A percentile compares a stretch with the other conserved stretches of the same genome.
These are phyloP conservation scores for Archilochus colubris DNA, from an alignment of 2,113 vertebrate species.

Conservation along the genomic window DNA sequence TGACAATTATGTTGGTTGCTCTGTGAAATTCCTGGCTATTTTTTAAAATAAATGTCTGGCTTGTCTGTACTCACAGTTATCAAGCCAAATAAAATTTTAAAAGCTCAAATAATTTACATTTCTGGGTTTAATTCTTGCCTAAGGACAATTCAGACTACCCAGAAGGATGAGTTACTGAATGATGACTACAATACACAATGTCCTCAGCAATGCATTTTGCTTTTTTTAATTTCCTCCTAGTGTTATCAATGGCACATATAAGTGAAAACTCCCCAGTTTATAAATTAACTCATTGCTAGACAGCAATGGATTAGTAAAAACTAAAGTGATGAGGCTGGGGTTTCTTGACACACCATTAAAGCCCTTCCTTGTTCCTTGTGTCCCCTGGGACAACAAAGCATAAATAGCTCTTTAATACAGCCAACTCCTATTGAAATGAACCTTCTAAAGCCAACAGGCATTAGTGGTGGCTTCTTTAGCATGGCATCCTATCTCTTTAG, in stretches of 20 bases:
- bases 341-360: conserved; percentile 19
- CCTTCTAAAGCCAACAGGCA: neutral
- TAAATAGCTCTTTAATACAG: conserved; percentile 55
- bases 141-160: neutral
- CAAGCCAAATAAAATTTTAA: neutral
- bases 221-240: neutral
- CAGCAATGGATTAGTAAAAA: conserved; percentile 9
- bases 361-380: conserved; percentile 14
- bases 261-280: neutral
- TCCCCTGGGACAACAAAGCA: conserved; percentile 17
- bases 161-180: neutral
- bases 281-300: neutral
- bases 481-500: neutral
- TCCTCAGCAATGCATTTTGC: rapidly evolving
- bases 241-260: neutral
- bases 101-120: conserved; percentile 1
- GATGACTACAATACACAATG: neutral
- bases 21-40: neutral
- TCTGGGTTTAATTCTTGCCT: neutral
- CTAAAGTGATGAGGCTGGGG: neutral
- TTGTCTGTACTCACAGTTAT: neutral
- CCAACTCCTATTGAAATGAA: conserved; percentile 21
- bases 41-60: neutral
- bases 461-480: neutral
- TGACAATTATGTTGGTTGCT: neutral